phyloP scores from a whole-genome alignment of 2,113 vertebrate species.

The Hiodon tergisus region DNA sequence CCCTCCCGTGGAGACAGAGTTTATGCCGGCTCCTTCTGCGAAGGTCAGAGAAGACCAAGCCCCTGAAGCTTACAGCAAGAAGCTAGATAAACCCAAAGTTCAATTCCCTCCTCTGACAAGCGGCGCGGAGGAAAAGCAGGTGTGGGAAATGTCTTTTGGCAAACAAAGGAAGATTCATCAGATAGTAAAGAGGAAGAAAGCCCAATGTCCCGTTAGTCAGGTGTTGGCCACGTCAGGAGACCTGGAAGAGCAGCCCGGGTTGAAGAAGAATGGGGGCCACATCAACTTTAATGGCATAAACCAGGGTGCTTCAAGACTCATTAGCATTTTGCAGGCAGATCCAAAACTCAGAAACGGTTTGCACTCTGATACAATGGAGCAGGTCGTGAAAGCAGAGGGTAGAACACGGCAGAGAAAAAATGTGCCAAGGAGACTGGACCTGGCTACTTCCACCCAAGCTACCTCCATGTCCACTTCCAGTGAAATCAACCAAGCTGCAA shows the following conservation, averaged over 20 bases:
- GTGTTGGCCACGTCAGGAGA: background rate
- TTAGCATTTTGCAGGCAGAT: constrained; percentile 38
- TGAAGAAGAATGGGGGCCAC: constrained; percentile 6
- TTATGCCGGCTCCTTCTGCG: background rate
- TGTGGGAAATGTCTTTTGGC: constrained; percentile 38
- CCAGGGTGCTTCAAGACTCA: constrained; percentile 13
- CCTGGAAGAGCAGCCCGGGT: background rate
- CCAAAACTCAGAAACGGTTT: constrained; percentile 42
- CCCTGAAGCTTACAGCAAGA: constrained; percentile 20
- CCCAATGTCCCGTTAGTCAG: constrained; percentile 11
- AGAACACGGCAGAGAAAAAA: constrained; percentile 5
- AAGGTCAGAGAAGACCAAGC: background rate
- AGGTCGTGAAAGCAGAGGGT: constrained; percentile 19
- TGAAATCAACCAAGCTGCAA: constrained; percentile 25
- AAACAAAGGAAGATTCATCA: constrained; percentile 53
- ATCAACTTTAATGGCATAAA: constrained; percentile 1
- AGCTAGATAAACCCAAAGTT: background rate
- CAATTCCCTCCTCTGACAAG: background rate
- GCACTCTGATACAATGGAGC: constrained; percentile 40
- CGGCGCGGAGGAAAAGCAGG: constrained; percentile 27
- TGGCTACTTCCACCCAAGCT: background rate
- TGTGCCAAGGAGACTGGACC: constrained; percentile 22
- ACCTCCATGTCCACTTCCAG: constrained; percentile 11
- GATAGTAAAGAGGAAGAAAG: constrained; percentile 41
- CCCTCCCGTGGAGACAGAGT: background rate